These are phyloP conservation scores for Calycopis cecrops DNA, from an alignment of 1,140 invertebrate genomes.

Conservation along the genomic window DNA sequence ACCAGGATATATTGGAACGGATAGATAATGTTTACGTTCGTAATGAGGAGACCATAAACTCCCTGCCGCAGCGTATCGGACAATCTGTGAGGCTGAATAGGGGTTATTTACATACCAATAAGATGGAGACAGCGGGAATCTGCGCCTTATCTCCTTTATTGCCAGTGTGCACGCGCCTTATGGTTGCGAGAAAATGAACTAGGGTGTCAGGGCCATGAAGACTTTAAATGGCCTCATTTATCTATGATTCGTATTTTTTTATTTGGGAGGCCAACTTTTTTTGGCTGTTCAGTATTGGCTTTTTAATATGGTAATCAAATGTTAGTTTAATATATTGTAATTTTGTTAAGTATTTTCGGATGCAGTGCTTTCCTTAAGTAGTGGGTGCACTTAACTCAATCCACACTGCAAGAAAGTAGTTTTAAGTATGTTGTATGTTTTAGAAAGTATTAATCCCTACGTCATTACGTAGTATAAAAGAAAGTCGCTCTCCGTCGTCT, in stretches of 20 bases:
- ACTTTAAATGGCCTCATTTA: constrained; percentile 36
- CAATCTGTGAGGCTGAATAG: constrained; percentile 57
- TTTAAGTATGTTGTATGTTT: too few species aligned
- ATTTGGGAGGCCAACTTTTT: too few species aligned
- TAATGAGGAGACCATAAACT: constrained; percentile 50
- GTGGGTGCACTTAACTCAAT: too few species aligned
- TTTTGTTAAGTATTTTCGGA: too few species aligned
- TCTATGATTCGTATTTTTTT: constrained; percentile 43
- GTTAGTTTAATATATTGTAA: too few species aligned
- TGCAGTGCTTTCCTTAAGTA: too few species aligned
- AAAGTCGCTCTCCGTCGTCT: too few species aligned
- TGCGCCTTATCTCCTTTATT: constrained; percentile 59
- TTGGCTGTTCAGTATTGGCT: too few species aligned
- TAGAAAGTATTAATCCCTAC: too few species aligned
- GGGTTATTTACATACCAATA: constrained; percentile 71
- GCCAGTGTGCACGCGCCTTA: constrained; percentile 62
- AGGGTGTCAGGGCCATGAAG: constrained; percentile 51
- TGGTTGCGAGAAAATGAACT: constrained; percentile 59
- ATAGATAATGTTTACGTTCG: constrained; percentile 32
- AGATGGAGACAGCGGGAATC: constrained; percentile 51
- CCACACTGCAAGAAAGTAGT: too few species aligned
- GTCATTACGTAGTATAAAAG: too few species aligned
- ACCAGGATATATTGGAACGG: constrained; percentile 19
- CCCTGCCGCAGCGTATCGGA: constrained; percentile 54
- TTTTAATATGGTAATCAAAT: too few species aligned